These are phyloP conservation scores for Ormia ochracea DNA, from an alignment of 2,888 invertebrate species.

Conservation along the genomic window DNA sequence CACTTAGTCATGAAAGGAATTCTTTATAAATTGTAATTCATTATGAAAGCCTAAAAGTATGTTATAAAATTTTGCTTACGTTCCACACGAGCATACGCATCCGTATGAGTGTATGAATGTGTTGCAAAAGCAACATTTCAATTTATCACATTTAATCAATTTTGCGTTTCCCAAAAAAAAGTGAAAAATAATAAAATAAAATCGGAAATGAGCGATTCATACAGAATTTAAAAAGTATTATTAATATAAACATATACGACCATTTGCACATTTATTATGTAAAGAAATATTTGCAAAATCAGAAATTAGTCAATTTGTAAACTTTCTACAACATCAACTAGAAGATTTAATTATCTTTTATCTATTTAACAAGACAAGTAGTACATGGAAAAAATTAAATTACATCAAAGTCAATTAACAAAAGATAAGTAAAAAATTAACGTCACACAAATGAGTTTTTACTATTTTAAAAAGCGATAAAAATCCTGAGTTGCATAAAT, in stretches of 20 bases:
- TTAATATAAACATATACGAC: too few relatives aligned
- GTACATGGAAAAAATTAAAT: background rate
- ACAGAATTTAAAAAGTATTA: too few relatives aligned
- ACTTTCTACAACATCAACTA: background rate
- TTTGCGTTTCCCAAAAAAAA: too few relatives aligned
- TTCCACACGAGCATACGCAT: background rate
- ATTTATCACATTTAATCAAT: background rate
- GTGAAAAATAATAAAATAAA: too few relatives aligned
- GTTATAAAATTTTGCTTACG: background rate
- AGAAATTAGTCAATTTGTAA: background rate
- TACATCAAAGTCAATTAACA: slow-evolving; percentile 29
- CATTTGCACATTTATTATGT: too few relatives aligned
- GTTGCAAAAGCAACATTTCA: too few relatives aligned
- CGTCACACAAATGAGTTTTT: background rate
- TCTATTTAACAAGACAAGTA: slow-evolving; percentile 1
- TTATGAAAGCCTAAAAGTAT: slow-evolving; percentile 10
- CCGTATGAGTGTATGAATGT: background rate
- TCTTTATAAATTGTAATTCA: background rate
- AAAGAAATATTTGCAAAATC: background rate
- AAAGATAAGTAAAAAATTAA: slow-evolving; percentile 5
- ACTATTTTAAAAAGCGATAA: background rate
- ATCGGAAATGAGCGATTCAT: too few relatives aligned
- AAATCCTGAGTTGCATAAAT: slow-evolving; percentile 2
- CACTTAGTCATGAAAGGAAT: background rate
- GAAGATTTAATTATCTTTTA: slow-evolving; percentile 24